Evolutionary conservation across 2,888 invertebrate genomes (phyloP), one percentile per base, ranked within the genome.

Genomic region (Trachelus troglodyta): DNA sequence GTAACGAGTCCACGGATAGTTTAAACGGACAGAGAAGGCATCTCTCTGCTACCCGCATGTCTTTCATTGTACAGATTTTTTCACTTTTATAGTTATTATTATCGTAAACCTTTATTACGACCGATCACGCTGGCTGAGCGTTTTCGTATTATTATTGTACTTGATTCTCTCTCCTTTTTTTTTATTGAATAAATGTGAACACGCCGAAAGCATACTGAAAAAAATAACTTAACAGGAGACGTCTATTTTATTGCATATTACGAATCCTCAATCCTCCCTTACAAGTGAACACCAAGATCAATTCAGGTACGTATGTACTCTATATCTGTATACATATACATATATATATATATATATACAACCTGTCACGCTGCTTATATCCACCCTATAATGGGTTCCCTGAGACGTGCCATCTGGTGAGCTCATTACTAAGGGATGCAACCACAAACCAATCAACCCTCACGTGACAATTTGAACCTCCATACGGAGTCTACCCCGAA

Each of bases 1-100:
- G 23, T 56, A 56, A 23, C 56, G 34, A 71, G 71, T 71, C 71
- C 71, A 71, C 84, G 81, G 86, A 83, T 85, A 85, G 87, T 85
- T 87, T 82, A 87, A 87, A 86, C 86, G 90, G 89, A 89, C 89
- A 90, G 90, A 87, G 89, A 88, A 23, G 56, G 23, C 91, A 90
- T 91, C 91, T 91, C 91, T 89, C 87, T 88, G 90, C 91, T 91
- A 91, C 91, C 91, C 91, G 88, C 88, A 90, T 90, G 91, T 91
- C 91, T 91, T 91, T 91, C 91, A 91, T 90, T 91, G 91, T 91
- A 91, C 91, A 91, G 91, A 91, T 90, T 91, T 91, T 91, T 91
- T 91, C 90, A 91, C 90, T 91, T 91, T 91, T 91, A 90, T 91
- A 91, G 2, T 90, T 89, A 90, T 91, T 84, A 84, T 82, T 87